These are phyloP conservation scores for Perizoma flavofasciatum DNA, from an alignment of 2,888 invertebrate species.

Conservation along the genomic window DNA sequence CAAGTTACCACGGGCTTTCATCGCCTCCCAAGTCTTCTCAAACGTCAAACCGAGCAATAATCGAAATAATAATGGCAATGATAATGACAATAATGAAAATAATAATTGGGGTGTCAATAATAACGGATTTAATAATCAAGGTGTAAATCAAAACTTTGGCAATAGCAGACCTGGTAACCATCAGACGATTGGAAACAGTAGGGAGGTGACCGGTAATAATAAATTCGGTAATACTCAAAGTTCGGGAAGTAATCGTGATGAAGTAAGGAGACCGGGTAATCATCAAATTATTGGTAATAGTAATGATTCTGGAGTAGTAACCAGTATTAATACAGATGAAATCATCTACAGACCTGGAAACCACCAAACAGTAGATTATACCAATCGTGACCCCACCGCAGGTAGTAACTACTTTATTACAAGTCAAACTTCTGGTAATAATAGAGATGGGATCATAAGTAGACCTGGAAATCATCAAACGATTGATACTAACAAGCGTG, in stretches of 20 bases:
- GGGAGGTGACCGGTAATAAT: not conserved
- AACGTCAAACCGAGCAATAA: conserved; percentile 27
- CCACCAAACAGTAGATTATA: conserved; percentile 19
- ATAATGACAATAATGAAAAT: conserved; percentile 8
- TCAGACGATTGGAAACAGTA: conserved; percentile 5
- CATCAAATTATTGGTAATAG: conserved; percentile 13
- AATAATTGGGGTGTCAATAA: conserved; percentile 8
- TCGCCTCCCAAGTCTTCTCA: conserved; percentile 47
- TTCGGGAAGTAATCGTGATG: conserved; percentile 3
- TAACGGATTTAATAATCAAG: conserved; percentile 12
- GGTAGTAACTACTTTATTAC: conserved; percentile 19
- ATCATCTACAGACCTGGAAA: conserved; percentile 11
- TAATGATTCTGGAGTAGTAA: conserved; percentile 5
- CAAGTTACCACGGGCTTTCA: conserved; percentile 47
- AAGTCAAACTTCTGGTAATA: conserved; percentile 16
- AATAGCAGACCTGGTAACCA: conserved; percentile 8
- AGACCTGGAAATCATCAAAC: conserved; percentile 25
- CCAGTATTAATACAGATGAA: conserved; percentile 8
- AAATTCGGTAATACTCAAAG: not conserved
- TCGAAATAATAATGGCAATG: conserved; percentile 10
- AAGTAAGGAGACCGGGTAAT: conserved; percentile 4
- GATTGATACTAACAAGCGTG: conserved; percentile 7
- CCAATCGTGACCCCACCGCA: conserved; percentile 3
- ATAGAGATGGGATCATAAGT: not conserved
- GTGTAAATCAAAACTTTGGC: not conserved